Conservation (phyloP, 2,888 invertebrate genomes). For the Plusia festucae region DNA sequence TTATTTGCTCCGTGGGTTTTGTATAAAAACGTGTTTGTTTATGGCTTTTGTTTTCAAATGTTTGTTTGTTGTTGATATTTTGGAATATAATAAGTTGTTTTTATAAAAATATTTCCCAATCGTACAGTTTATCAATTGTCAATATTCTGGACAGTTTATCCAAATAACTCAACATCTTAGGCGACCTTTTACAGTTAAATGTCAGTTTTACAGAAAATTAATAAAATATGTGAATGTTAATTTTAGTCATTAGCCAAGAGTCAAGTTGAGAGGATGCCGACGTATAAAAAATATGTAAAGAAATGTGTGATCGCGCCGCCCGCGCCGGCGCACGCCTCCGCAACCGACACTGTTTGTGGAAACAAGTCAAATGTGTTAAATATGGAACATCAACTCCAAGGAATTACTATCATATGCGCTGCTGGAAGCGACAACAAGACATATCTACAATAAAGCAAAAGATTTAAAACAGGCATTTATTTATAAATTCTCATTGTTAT, state of each 20-base stretch:
- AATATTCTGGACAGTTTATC: too few species aligned
- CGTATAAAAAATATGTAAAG: slow-evolving; percentile 75
- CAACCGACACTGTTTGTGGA: slow-evolving; percentile 80
- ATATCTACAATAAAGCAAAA: neutral
- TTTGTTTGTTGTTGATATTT: too few species aligned
- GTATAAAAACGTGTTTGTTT: slow-evolving; percentile 11
- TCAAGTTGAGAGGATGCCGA: slow-evolving; percentile 79
- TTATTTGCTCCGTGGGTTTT: slow-evolving; percentile 6
- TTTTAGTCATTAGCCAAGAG: slow-evolving; percentile 86
- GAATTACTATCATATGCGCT: slow-evolving; percentile 44
- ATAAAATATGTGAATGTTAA: slow-evolving; percentile 86
- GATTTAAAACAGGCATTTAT: neutral
- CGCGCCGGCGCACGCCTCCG: slow-evolving; percentile 75
- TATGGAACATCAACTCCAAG: slow-evolving; percentile 69
- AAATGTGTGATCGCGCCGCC: slow-evolving; percentile 82
- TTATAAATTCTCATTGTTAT: neutral
- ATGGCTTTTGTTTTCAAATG: neutral
- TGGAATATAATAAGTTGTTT: too few species aligned
- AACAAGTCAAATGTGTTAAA: slow-evolving; percentile 86
- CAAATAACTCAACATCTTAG: slow-evolving; percentile 74
- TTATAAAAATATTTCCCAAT: too few species aligned
- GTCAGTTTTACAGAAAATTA: slow-evolving; percentile 78
- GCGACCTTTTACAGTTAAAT: slow-evolving; percentile 73
- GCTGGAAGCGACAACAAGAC: slow-evolving; percentile 62
- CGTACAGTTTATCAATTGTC: too few species aligned